These are phyloP conservation scores for Bovichtus diacanthus DNA, from an alignment of 2,797 vertebrate genomes.

Conservation along the genomic window DNA sequence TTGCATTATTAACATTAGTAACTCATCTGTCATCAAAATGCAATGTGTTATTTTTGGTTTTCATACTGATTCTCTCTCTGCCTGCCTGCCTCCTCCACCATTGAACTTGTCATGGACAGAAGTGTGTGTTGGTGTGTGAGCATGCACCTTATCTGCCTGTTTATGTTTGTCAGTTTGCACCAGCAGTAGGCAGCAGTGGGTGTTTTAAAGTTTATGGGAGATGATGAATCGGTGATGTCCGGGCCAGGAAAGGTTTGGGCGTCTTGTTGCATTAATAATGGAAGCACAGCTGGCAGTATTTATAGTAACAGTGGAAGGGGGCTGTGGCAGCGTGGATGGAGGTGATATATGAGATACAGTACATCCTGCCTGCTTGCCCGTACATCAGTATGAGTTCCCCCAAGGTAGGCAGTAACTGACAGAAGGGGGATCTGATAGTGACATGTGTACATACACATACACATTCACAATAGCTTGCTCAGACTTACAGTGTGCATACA, in stretches of 20 bases:
- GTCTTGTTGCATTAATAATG: conserved; percentile 86
- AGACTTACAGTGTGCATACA: conserved; percentile 11
- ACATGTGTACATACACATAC: conserved; percentile 10
- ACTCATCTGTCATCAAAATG: conserved; percentile 61
- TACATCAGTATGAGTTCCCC: conserved; percentile 70
- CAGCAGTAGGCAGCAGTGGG: conserved; percentile 73
- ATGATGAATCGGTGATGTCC: conserved; percentile 69
- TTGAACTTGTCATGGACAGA: conserved; percentile 43
- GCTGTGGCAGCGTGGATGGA: conserved; percentile 57
- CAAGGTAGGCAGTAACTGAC: conserved; percentile 63
- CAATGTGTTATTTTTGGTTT: conserved; percentile 60
- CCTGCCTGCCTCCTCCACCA: conserved; percentile 47
- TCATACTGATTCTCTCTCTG: conserved; percentile 34
- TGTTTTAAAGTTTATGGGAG: conserved; percentile 69
- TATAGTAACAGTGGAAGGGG: conserved; percentile 75
- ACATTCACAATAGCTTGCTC: conserved; percentile 22
- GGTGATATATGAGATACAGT: conserved; percentile 65
- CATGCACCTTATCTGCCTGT: conserved; percentile 36
- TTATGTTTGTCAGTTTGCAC: conserved; percentile 42
- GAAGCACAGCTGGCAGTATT: conserved; percentile 86
- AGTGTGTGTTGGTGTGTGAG: conserved; percentile 56
- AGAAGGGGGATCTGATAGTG: background rate
- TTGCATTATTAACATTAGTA: conserved; percentile 33
- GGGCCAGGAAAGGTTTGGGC: conserved; percentile 59
- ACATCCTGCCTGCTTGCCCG: conserved; percentile 64